Percentiles rank a stretch among this genome's conserved stretches.
phyloP scores from a whole-genome alignment of 2,888 invertebrate species.

The Troilus luridus region DNA sequence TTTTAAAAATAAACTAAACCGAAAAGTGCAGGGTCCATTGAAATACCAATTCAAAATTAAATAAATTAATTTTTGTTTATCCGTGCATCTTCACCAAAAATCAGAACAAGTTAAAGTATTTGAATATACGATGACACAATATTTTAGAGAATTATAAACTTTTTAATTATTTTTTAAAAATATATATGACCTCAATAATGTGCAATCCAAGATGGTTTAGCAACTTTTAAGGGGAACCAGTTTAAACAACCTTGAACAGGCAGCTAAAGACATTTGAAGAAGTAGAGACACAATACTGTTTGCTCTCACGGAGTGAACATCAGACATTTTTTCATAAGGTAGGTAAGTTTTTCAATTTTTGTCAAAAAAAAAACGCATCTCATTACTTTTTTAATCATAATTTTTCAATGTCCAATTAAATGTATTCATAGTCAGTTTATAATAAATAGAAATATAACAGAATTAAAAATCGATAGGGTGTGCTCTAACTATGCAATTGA shows the following conservation, averaged over 20 bases:
- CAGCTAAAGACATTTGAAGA: background rate
- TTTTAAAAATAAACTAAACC: no score
- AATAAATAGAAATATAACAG: background rate
- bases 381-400: background rate
- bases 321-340: background rate
- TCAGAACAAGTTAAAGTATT: background rate
- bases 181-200: slow-evolving; percentile 46
- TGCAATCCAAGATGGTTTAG: slow-evolving; percentile 45
- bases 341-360: background rate
- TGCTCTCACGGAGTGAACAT: background rate
- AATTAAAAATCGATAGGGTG: background rate
- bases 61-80: background rate
- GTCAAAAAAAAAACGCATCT: background rate
- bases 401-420: background rate
- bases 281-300: slow-evolving; percentile 16
- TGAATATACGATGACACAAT: background rate
- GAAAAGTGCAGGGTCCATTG: background rate
- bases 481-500: background rate
- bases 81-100: background rate
- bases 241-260: slow-evolving; percentile 28
- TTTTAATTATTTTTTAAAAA: background rate
- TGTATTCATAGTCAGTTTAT: background rate
- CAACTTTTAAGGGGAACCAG: slow-evolving; percentile 45
- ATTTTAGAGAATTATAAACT: background rate
- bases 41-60: background rate